phyloP scores from a whole-genome alignment of 2,113 vertebrate species.

The Eudyptes chrysolophus region DNA sequence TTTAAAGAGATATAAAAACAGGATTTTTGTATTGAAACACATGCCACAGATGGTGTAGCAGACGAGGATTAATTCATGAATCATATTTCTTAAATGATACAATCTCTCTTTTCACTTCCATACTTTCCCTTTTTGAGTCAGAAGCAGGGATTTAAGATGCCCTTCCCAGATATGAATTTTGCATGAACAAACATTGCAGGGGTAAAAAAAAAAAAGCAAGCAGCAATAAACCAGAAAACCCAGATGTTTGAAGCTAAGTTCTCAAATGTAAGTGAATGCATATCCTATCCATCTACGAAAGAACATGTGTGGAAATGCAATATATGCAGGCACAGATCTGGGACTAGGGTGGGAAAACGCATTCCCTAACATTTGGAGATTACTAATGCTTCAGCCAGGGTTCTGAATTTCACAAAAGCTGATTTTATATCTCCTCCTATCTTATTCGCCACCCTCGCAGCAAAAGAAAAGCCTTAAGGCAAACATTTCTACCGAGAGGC shows the following conservation, averaged over 20 bases:
- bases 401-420: background rate
- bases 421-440: background rate
- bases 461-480: constrained; percentile 22
- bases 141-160: constrained; percentile 54
- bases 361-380: constrained; percentile 13
- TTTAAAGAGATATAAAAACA: constrained; percentile 44
- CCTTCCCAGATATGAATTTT: constrained; percentile 61
- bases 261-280: background rate
- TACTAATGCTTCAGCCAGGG: constrained; percentile 11
- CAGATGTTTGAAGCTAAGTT: constrained; percentile 16
- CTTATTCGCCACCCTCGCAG: background rate
- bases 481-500: background rate
- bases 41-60: constrained; percentile 66
- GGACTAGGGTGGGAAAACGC: background rate
- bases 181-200: constrained; percentile 42
- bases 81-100: constrained; percentile 63
- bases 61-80: constrained; percentile 70
- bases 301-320: background rate
- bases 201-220: background rate
- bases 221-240: constrained; percentile 12
- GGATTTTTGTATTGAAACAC: constrained; percentile 60
- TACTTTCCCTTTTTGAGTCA: constrained; percentile 59
- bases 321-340: background rate
- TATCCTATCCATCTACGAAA: background rate
- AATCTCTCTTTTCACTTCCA: constrained; percentile 62